These are phyloP conservation scores for Cantharis flavilabris DNA, from an alignment of 2,888 invertebrate genomes.

Conservation along the genomic window DNA sequence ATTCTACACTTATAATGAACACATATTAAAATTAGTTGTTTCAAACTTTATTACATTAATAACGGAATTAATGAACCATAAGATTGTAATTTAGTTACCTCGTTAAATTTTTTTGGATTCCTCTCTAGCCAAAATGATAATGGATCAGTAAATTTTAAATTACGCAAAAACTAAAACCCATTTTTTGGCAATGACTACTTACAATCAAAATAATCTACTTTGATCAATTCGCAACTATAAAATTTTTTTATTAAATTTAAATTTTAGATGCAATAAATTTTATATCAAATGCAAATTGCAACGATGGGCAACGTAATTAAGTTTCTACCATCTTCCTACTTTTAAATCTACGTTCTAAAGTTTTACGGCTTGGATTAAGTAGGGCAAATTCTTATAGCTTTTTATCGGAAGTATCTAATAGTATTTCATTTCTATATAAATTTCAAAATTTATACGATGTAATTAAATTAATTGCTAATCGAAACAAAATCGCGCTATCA, in stretches of 20 bases:
- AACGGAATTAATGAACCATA: background rate
- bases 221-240: background rate
- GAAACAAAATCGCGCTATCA: constrained; percentile 19
- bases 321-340: background rate
- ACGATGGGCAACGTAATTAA: background rate
- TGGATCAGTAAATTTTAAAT: background rate
- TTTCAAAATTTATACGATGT: constrained; percentile 10
- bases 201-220: background rate
- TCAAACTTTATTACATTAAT: background rate
- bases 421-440: constrained; percentile 12
- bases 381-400: background rate
- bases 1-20: background rate
- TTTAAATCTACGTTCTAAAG: background rate
- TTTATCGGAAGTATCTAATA: background rate
- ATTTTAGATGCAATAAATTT: background rate
- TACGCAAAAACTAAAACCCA: background rate
- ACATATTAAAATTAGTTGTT: background rate
- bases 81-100: background rate
- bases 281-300: background rate
- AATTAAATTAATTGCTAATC: constrained; percentile 31
- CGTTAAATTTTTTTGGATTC: background rate
- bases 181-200: background rate
- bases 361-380: background rate
- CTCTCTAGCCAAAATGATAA: background rate
- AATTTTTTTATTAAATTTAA: background rate